Percentiles rank a stretch among this genome's conserved stretches.
Conservation (phyloP, 2,888 invertebrate species). For the Petrolisthes manimaculis region DNA sequence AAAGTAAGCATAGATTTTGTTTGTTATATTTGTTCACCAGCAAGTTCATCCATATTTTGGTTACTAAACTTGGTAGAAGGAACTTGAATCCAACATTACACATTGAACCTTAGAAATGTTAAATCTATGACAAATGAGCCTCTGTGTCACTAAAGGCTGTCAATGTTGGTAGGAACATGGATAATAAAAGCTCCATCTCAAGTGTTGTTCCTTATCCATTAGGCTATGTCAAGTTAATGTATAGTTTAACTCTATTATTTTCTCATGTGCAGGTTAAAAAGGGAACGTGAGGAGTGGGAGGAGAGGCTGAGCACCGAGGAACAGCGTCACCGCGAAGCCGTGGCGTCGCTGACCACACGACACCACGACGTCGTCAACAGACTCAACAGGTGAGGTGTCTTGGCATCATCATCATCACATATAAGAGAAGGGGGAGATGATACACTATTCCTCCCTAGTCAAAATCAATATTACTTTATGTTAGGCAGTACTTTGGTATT, state of each 20-base stretch:
- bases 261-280: slow-evolving; percentile 34
- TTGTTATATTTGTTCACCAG: background rate
- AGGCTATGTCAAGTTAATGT: too few relatives aligned
- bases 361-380: slow-evolving; percentile 54
- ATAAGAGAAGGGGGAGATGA: background rate
- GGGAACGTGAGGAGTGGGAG: slow-evolving; percentile 61
- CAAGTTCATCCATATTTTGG: background rate
- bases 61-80: too few relatives aligned
- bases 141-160: too few relatives aligned
- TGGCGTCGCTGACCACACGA: slow-evolving; percentile 26
- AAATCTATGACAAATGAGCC: too few relatives aligned
- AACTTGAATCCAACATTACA: too few relatives aligned
- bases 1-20: slow-evolving; percentile 33
- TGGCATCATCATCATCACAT: too few relatives aligned
- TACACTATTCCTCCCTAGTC: background rate
- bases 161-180: too few relatives aligned
- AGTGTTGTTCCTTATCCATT: too few relatives aligned
- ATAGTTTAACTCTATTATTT: background rate
- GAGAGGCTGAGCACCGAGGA: slow-evolving; percentile 39
- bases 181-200: too few relatives aligned
- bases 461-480: background rate
- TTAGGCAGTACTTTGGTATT: too few relatives aligned
- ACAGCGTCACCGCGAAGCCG: slow-evolving; percentile 30
- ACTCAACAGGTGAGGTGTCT: slow-evolving; percentile 46
- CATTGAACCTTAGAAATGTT: too few relatives aligned